Base-by-base conservation (phyloP, 2,797 vertebrate species). In the Alcedo quadribrachys region DNA sequence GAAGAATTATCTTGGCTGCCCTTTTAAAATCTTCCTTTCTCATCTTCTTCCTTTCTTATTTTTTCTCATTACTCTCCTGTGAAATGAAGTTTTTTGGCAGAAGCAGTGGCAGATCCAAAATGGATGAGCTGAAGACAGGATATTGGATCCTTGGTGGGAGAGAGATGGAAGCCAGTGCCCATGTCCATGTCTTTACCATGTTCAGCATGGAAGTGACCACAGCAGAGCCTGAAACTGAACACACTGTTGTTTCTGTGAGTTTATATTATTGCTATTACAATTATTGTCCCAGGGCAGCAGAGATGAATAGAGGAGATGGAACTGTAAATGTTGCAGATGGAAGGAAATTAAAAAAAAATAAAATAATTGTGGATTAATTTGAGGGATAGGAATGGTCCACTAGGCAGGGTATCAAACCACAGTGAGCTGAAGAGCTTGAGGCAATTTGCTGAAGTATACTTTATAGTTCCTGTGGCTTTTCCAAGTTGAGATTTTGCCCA, bases 351-450 rank as follows among this genome's bases (percentile, higher is more conserved):
- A 69, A 78, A 91, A 89, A 74, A 78, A 65, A 51, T 16, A 61
- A 22, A 58, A 55, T 84, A 40, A 40, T 84, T 89, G 48, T 0
- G 15, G 89, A 96, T 94, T 91, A 96, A 94, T 95, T 83, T 89
- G 63, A 95, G 50, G 45, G 43, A 24, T 78, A 84, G 78, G 62
- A 86, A 83, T 66, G 82, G 82, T 87, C 92, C 81, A 88, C 87
- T 81, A 91, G 77, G 95, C 94, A 94, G 55, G 74, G 30, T 57
- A 92, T 94, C 95, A 96, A 96, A 95, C 87, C 94, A 92, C 93
- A 95, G 60, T 10, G 35, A 87, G 81, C 85, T 94, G 87, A 81
- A 95, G 55, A 92, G 87, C 77, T 91, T 74, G 81, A 92, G 85
- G 73, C 89, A 88, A 81, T 96, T 92, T 89, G 65, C 62, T 92